phyloP scores from a whole-genome alignment of 2,113 vertebrate species.

The Tragelaphus scriptus region DNA sequence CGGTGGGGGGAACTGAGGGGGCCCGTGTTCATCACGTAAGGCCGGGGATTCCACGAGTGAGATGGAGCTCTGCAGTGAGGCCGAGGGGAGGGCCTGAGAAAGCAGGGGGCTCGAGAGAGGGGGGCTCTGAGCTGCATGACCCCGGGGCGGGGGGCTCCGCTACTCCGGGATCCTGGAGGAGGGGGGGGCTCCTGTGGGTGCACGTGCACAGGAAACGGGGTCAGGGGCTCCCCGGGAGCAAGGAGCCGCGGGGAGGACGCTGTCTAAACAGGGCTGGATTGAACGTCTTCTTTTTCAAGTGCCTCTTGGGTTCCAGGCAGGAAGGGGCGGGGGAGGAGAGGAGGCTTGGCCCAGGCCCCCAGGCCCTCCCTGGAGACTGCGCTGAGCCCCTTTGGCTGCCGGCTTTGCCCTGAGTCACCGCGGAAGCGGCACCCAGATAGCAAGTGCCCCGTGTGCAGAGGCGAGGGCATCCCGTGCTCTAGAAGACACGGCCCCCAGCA shows the following conservation, averaged over 20 bases:
- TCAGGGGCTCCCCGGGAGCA: accelerated
- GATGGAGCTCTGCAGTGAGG: neutral
- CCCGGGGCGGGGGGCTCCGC: accelerated
- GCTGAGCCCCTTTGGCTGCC: neutral
- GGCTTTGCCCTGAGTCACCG: neutral
- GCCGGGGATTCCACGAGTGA: neutral
- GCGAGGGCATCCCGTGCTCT: neutral
- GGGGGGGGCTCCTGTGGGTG: neutral
- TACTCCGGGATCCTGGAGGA: accelerated
- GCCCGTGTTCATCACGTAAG: neutral
- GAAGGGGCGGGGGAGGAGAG: neutral
- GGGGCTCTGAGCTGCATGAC: too few relatives aligned
- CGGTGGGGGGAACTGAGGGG: neutral
- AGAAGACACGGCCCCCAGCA: neutral
- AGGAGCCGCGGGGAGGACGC: neutral
- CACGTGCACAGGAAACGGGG: neutral
- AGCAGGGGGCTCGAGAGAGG: neutral
- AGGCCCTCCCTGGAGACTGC: accelerated
- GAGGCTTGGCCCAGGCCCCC: neutral
- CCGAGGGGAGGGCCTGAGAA: neutral
- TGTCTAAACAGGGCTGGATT: neutral
- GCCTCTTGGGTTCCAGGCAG: neutral
- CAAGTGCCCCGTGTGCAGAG: accelerated
- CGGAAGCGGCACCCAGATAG: accelerated
- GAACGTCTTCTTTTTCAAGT: too few relatives aligned